Evolutionary conservation across 2,888 invertebrate genomes (phyloP), one percentile per base, ranked within the genome.

Genomic region (Nomada hirtipes): DNA sequence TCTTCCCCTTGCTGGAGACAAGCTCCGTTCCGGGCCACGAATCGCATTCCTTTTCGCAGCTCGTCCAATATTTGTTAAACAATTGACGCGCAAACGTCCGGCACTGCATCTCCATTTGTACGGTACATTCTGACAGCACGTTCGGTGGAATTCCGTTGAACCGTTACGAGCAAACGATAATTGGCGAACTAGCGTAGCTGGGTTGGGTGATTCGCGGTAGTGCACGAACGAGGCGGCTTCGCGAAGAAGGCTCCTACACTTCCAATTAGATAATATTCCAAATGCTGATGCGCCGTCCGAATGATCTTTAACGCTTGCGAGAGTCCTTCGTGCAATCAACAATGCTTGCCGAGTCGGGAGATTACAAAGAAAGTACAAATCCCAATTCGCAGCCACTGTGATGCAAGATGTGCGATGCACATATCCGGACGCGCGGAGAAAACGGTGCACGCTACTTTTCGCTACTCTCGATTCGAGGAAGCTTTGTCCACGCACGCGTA

Each of bases 151-250:
- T 63, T 68, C 67, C 77, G 72, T 75, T 72, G 75, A 78, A 78
- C 70, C 64, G 59, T 83, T 61, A 61, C 77, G 74, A 68, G 70
- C 57, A 65, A 67, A 42, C 76, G 84, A 83, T 84, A 84, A 84
- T 84, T 79, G 72, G 44, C 18, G 18, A 36, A 60, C 44, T 11
- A 2, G 77, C 70, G 69, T 83, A 78, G 83, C 83, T 20, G 23
- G 73, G 47, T 42, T 13, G 47, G 13, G 0, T 13, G 15, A 47
- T 47, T 13, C 47, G 47, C 15, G 13, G 15, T 47, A 1, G 0
- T 13, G 29, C 0, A 7, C 29, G 7, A 29, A 1, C 7, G 7
- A 7, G 29, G 29, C 4, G 29, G 29, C 29, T 7, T 29, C 29
- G 29, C 29, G 29, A 29, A 0, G 29, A 29, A 4, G 29, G 7